Percentiles rank a stretch among this genome's conserved stretches.
phyloP scores from a whole-genome alignment of 30 jellyfish, hydroid and myxozoan genomes.

The Pelagia noctiluca region DNA sequence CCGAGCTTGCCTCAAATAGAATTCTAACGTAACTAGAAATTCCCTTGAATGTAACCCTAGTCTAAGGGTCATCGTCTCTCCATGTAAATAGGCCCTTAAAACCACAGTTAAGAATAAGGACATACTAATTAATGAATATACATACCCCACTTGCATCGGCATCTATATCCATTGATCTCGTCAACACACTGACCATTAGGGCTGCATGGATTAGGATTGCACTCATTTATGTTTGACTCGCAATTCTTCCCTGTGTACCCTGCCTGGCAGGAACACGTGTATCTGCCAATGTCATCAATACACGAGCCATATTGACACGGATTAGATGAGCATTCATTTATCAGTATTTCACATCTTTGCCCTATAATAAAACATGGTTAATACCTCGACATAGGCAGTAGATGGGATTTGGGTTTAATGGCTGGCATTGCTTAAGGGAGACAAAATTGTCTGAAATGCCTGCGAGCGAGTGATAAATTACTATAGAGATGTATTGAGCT shows the following conservation, averaged over 20 bases:
- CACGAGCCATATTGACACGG: conserved; percentile 81
- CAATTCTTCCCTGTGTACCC: conserved; percentile 84
- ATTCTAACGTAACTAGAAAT: no score
- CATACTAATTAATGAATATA: background rate
- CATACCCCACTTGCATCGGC: conserved; percentile 74
- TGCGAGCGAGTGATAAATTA: background rate
- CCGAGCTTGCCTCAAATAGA: no score
- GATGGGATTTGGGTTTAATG: no score
- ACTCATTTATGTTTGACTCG: conserved; percentile 62
- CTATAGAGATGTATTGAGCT: no score
- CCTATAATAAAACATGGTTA: no score
- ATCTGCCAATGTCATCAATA: conserved; percentile 61
- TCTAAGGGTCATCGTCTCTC: no score
- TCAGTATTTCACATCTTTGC: conserved; percentile 61
- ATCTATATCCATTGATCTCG: conserved; percentile 57
- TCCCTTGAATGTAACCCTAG: no score
- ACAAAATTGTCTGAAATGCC: background rate
- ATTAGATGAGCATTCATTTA: conserved; percentile 73
- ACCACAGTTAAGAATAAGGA: background rate
- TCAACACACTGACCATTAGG: conserved; percentile 75
- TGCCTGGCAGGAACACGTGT: conserved; percentile 77
- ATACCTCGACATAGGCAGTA: no score
- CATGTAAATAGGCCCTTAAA: no score
- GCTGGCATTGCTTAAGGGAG: no score
- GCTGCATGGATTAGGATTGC: conserved; percentile 70